Base-by-base conservation (phyloP, 2,888 invertebrate species). In the Tachina grossa region DNA sequence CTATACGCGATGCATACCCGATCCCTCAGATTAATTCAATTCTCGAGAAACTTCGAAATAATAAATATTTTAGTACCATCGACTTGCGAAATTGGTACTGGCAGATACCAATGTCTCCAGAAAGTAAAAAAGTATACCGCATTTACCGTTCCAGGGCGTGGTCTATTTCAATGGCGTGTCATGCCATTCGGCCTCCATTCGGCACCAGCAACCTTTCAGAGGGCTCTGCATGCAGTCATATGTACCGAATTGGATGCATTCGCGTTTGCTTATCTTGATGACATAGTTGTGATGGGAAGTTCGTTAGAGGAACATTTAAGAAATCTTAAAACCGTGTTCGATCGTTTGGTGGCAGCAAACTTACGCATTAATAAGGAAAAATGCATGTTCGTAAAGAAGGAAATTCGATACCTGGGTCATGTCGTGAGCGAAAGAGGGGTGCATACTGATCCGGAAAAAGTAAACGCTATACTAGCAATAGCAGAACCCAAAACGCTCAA, bases 341-440 rank as follows among this genome's bases (percentile, higher is more conserved):
- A 68, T 19, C 63, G 80, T 3, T 41, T 84, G 11, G 22, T 61
- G 1, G n/a, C 68, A 4, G 69, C 77, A 1, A 85, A 85, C 0
- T 57, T 85, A 1, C 16, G 57, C 0, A 65, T 84, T 4, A 84
- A 84, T 55, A 22, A 31, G 0, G 79, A 79, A 5, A 83, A 82
- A 19, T 82, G 82, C 22, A 11, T 63, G 1, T 81, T 85, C 51
- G 76, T 71, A 22, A 55, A 66, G 16, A 65, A 47, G 49, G 16
- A 57, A 31, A 49, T 85, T 1, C 39, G 43, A 51, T 83, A 86
- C n/a, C 13, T 86, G 1, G 83, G 76, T 6, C 83, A 86, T 53
- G 39, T 83, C 0, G 55, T 85, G 11, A 85, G 66, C 14, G 76
- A 65, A 55, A 16, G 63, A 14, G 79, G 79, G 1, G 65, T 82